These are phyloP conservation scores for Rhynchonycteris naso DNA, from an alignment of 2,797 vertebrate species.

Conservation along the genomic window DNA sequence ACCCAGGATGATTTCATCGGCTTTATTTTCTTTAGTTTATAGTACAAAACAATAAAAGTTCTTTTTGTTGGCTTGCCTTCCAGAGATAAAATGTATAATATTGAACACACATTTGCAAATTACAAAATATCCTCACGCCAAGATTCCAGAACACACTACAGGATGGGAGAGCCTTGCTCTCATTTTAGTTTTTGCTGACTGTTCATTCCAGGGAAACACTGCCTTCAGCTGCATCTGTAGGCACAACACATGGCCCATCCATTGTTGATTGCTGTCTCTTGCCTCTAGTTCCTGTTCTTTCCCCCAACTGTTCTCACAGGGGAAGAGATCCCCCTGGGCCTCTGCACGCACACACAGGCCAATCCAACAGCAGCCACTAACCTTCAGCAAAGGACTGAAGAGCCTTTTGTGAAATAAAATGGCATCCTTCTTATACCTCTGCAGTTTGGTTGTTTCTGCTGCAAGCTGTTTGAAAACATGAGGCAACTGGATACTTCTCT, in stretches of 20 bases:
- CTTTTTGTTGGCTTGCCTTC: neutral
- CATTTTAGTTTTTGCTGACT: neutral
- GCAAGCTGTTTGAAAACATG: neutral
- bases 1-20: neutral
- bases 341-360: neutral
- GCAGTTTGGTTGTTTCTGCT: neutral
- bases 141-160: neutral
- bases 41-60: neutral
- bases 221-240: neutral
- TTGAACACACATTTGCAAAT: constrained; percentile 9
- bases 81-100: neutral
- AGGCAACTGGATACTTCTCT: neutral
- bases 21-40: neutral
- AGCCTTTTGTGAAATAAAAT: neutral
- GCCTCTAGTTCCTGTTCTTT: neutral
- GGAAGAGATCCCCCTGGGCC: neutral
- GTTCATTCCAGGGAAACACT: neutral
- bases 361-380: neutral
- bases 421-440: neutral
- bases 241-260: neutral
- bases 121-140: neutral
- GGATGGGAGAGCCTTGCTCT: neutral
- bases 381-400: neutral
- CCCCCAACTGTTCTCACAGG: neutral
- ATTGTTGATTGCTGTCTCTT: neutral